Evolutionary conservation across 2,888 invertebrate species (phyloP), one percentile per base, ranked within the genome.

Genomic region (Tetramorium bicarinatum): DNA sequence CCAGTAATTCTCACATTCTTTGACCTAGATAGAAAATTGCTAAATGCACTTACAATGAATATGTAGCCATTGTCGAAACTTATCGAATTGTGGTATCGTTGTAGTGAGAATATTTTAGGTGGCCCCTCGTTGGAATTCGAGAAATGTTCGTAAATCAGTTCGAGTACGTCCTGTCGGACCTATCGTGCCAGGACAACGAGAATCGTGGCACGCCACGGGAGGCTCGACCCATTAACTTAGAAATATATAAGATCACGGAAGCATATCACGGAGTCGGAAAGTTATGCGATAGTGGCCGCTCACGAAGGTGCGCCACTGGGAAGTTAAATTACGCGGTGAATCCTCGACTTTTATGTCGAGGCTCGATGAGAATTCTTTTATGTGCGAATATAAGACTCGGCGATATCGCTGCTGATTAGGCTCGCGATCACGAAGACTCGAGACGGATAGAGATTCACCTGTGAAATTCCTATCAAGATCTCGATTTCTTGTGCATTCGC

Each of bases 231-330:
- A 84, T 90, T 90, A 90, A 83, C 91, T 52, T 67, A 72, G 83
- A 67, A 69, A 87, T 84, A 81, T 86, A 86, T 90, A 89, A 90
- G 89, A 90, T 90, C 90, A 89, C 89, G 90, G 85, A 90, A 88
- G 90, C 90, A 85, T 85, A 87, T 89, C 87, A 34, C 79, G 62
- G 47, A 81, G 66, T 74, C 21, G 72, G 90, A 89, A 89, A 89
- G 86, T 89, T 89, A 89, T 88, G 88, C 90, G 90, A 89, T 88
- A 89, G 87, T 83, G 82, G 89, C 83, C 75, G 80, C 85, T 89
- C 88, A 89, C 88, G 88, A 85, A 87, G 85, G 87, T 84, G 85
- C 41, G 34, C 38, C 59, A 8, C n/a, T 41, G 47, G 62, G 41
- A 82, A 85, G 86, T 86, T 86, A 86, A 85, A 86, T 86, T 86